phyloP scores from a whole-genome alignment of 2,888 invertebrate genomes.

The Sericinus montela region DNA sequence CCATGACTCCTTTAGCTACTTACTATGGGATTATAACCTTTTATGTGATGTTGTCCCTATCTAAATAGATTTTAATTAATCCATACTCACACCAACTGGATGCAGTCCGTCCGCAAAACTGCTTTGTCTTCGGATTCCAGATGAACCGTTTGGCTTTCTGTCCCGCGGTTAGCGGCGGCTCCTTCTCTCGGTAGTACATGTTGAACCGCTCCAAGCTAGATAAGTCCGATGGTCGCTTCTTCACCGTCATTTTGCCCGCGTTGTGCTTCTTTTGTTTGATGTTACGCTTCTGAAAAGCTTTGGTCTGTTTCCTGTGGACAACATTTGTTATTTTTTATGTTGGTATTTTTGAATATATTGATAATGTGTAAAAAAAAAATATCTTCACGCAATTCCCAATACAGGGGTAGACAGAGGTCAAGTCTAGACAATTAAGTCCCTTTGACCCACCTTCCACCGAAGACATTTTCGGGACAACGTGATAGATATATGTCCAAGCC shows the following conservation, averaged over 20 bases:
- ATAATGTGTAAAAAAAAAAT: too few species aligned
- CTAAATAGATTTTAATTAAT: not conserved
- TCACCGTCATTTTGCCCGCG: conserved; percentile 68
- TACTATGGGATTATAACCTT: too few species aligned
- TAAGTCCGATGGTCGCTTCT: conserved; percentile 75
- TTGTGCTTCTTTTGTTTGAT: not conserved
- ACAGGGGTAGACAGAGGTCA: too few species aligned
- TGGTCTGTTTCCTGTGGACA: not conserved
- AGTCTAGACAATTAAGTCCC: too few species aligned
- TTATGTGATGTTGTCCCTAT: too few species aligned
- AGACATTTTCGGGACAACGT: too few species aligned
- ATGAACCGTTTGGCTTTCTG: conserved; percentile 83
- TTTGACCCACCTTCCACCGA: too few species aligned
- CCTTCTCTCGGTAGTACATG: conserved; percentile 82
- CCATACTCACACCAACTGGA: conserved; percentile 90
- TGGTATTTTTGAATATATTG: too few species aligned
- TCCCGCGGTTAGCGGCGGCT: conserved; percentile 75
- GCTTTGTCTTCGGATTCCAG: conserved; percentile 86
- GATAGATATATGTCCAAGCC: too few species aligned
- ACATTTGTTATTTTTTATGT: too few species aligned
- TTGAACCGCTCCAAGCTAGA: conserved; percentile 80
- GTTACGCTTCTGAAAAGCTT: not conserved
- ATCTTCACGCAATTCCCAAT: too few species aligned
- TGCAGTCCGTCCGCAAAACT: conserved; percentile 87
- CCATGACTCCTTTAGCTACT: too few species aligned